These are phyloP conservation scores for Nymphicus hollandicus DNA, from an alignment of 2,113 vertebrate genomes.

Conservation along the genomic window DNA sequence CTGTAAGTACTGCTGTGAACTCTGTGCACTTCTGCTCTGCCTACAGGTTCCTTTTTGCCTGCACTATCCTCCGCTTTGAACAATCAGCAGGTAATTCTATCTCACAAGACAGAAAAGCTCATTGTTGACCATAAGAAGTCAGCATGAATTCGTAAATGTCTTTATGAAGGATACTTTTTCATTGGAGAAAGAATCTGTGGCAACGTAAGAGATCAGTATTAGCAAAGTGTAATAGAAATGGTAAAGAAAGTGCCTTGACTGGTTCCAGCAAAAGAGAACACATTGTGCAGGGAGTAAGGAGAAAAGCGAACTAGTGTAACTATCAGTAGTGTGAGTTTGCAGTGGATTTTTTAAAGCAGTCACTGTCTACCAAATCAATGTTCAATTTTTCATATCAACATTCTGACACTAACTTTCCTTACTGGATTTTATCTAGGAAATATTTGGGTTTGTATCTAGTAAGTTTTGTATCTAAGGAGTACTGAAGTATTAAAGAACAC, in stretches of 20 bases:
- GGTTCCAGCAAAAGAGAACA: slow-evolving; percentile 16
- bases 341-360: slow-evolving; percentile 23
- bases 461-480: background rate
- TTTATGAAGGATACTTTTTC: background rate
- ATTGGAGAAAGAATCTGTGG: background rate
- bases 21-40: background rate
- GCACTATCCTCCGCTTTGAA: background rate
- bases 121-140: background rate
- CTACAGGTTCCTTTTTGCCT: background rate
- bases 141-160: background rate
- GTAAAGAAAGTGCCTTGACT: slow-evolving; percentile 67
- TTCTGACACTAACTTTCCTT: background rate
- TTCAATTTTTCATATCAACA: background rate
- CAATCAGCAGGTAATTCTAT: background rate
- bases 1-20: background rate
- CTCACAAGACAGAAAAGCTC: background rate
- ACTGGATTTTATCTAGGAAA: background rate
- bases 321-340: background rate
- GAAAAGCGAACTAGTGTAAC: background rate
- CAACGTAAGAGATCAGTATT: background rate
- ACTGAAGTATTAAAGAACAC: background rate
- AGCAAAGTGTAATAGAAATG: background rate
- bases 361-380: background rate
- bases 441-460: background rate
- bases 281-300: background rate